Base-by-base conservation (phyloP, 2,888 invertebrate genomes). In the Protonemura montana region DNA sequence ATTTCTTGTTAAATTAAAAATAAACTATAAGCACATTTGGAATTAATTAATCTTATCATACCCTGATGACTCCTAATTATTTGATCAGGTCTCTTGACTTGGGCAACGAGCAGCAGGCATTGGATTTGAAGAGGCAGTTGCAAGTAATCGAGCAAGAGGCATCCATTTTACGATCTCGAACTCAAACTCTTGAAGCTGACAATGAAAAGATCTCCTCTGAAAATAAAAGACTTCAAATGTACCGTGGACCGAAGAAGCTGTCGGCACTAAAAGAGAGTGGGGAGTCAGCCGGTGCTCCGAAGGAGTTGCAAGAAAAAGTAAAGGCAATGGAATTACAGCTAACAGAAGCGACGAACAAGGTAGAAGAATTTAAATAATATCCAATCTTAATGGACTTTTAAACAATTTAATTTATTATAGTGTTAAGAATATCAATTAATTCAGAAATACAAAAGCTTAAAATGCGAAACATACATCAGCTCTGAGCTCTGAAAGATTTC, bases 81-180 rank as follows among this genome's bases (percentile, higher is more conserved):
- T 90, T 90, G 3, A 21, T 86, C 89, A 95, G 94, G 90, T 94
- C 94, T 30, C 90, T 94, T 87, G 94, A 94, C 90, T 91, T 92
- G 87, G 89, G 89, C 78, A 92, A 90, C 89, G 94, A 94, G 89
- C 93, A 94, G 90, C 94, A 94, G 90, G 93, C 94, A 87, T 91
- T 95, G 13, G 96, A 96, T 90, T 90, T 95, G 82, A 95, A 95
- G 90, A 92, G 95, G 86, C 96, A 97, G 90, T 91, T 97, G 81
- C 95, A 95, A 91, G 93, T 95, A 0, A 94, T 96, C 85, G 96
- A 96, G 90, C 95, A 96, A 91, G 97, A 97, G 91, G 95, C 95
- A 0, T 92, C 92, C 85, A 93, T 95, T 85, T 91, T 96, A 85
- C 92, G 95, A 88, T 92, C 93, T 35, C 96, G 95, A 91, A 94